Evolutionary conservation across 2,797 vertebrate genomes (phyloP).

Genomic region (Enteromius radiatus): DNA sequence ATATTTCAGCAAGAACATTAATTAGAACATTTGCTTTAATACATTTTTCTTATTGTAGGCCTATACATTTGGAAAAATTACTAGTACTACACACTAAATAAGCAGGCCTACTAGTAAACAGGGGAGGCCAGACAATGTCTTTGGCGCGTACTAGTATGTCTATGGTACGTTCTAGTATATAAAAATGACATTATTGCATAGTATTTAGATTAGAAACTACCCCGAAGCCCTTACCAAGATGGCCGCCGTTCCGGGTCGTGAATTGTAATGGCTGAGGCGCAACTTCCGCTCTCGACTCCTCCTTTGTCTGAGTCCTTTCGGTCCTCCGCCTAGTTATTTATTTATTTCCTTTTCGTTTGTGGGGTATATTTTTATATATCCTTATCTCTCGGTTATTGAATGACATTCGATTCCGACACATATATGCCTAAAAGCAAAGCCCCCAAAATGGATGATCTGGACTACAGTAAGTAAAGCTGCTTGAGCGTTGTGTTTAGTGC

Average conservation of each 20-base stretch:
- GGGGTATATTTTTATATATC: constrained; percentile 84
- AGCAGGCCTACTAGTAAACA: background rate
- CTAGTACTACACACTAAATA: background rate
- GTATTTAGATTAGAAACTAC: background rate
- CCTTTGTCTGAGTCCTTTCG: constrained; percentile 80
- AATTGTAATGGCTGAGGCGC: constrained; percentile 25
- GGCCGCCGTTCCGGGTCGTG: constrained; percentile 22
- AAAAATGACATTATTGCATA: background rate
- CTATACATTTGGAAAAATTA: background rate
- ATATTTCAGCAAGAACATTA: background rate
- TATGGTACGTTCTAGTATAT: background rate
- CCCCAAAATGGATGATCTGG: constrained; percentile 87
- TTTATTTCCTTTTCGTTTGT: constrained; percentile 70
- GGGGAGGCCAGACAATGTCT: background rate
- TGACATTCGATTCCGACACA: constrained; percentile 86
- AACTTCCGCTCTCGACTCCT: constrained; percentile 76
- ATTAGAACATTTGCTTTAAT: background rate
- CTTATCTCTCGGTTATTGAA: constrained; percentile 77
- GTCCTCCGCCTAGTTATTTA: constrained; percentile 66
- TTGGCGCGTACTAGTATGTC: background rate
- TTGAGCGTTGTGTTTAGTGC: constrained; percentile 28
- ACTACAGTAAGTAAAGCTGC: constrained; percentile 81
- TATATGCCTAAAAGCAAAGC: constrained; percentile 89
- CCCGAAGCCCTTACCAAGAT: constrained; percentile 45
- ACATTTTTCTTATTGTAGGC: background rate